Conservation (phyloP, 2,113 vertebrate species). For the Garra rufa region DNA sequence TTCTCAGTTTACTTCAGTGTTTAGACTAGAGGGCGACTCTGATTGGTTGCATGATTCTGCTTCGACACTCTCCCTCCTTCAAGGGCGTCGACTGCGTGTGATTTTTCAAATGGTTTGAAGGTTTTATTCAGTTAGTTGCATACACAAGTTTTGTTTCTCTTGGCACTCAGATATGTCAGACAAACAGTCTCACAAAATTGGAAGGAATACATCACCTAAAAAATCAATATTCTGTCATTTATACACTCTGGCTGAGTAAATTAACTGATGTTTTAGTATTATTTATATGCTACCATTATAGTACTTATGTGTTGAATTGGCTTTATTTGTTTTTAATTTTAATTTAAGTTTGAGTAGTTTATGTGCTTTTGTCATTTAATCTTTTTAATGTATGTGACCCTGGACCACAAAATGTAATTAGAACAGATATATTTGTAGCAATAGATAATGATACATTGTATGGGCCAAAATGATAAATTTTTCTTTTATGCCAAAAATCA, state of each 20-base stretch:
- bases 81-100: background rate
- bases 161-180: background rate
- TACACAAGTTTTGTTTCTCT: background rate
- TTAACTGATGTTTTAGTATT: background rate
- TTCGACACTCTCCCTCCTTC: background rate
- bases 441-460: too few relatives aligned
- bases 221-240: background rate
- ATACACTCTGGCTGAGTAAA: background rate
- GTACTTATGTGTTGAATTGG: background rate
- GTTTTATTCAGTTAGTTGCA: background rate
- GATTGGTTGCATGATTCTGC: background rate
- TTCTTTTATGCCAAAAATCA: too few relatives aligned
- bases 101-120: background rate
- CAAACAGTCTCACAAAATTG: background rate
- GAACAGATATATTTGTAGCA: too few relatives aligned
- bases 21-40: background rate
- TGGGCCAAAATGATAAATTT: too few relatives aligned
- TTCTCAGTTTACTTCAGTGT: constrained; percentile 1
- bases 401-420: too few relatives aligned
- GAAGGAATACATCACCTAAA: background rate
- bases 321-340: background rate
- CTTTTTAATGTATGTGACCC: too few relatives aligned
- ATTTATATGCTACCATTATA: background rate
- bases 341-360: background rate
- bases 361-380: background rate